These are phyloP conservation scores for Rafetus swinhoei DNA, from an alignment of 2,113 vertebrate species.

Conservation along the genomic window DNA sequence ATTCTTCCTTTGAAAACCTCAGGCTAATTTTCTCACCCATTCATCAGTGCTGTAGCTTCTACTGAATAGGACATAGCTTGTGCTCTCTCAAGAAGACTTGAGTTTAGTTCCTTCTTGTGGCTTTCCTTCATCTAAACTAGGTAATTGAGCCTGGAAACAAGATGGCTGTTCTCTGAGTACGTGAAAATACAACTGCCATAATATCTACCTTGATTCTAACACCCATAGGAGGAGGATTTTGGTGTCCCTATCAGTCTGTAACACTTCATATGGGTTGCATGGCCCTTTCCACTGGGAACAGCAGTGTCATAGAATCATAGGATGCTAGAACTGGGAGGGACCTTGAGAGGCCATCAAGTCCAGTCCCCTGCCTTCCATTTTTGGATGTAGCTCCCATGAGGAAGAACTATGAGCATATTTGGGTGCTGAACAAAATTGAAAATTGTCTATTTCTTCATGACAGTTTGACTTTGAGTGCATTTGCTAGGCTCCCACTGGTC, in stretches of 20 bases:
- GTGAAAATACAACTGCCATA: fast-evolving
- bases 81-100: background rate
- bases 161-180: background rate
- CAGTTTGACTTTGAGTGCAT: background rate
- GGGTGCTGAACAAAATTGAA: too few species aligned
- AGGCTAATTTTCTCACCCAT: fast-evolving
- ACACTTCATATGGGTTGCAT: background rate
- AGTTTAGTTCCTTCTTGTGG: constrained; percentile 3
- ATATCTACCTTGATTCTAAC: fast-evolving
- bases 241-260: background rate
- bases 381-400: too few species aligned
- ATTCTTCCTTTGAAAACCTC: background rate
- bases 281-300: background rate
- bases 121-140: background rate
- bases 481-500: background rate
- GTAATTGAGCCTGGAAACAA: background rate
- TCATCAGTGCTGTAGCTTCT: background rate
- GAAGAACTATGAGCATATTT: too few species aligned
- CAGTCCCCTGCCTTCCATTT: too few species aligned
- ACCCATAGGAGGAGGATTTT: fast-evolving
- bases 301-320: background rate
- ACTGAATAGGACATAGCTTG: background rate
- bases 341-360: too few species aligned
- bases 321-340: too few species aligned
- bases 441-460: too few species aligned